phyloP scores from a whole-genome alignment of 2,113 vertebrate species.

The Grammomys dolichurus region DNA sequence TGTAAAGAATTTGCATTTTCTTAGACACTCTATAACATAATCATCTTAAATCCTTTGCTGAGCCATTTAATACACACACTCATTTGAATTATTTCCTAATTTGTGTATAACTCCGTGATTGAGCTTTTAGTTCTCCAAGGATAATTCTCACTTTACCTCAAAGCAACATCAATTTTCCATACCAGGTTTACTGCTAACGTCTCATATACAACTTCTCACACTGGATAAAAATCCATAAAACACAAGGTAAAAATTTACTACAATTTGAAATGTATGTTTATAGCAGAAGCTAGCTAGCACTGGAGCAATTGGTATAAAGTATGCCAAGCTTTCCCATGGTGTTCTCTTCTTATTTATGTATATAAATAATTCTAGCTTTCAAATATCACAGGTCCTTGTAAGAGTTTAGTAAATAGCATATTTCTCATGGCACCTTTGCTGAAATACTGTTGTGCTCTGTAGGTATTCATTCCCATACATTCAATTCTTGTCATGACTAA shows the following conservation, averaged over 20 bases:
- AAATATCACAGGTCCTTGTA: not conserved
- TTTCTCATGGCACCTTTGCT: not conserved
- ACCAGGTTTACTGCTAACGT: not conserved
- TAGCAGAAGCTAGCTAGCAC: not conserved
- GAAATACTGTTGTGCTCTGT: not conserved
- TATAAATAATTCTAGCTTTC: not conserved
- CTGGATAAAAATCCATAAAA: not conserved
- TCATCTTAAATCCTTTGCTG: conserved; percentile 36
- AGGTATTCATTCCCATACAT: conserved; percentile 8
- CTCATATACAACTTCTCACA: not conserved
- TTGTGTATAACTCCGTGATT: not conserved
- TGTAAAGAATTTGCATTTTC: conserved; percentile 13
- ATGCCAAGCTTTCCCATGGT: not conserved
- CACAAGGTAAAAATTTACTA: conserved; percentile 2
- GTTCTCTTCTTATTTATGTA: not conserved
- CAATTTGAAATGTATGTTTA: not conserved
- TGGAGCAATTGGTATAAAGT: not conserved
- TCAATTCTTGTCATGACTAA: not conserved
- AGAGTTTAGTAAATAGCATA: not conserved
- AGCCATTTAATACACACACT: not conserved
- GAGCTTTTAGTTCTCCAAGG: not conserved
- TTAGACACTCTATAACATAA: not conserved
- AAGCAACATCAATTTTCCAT: not conserved
- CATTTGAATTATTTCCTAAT: not conserved
- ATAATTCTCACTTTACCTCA: not conserved